phyloP scores from a whole-genome alignment of 2,797 vertebrate genomes.

The Staurois parvus region DNA sequence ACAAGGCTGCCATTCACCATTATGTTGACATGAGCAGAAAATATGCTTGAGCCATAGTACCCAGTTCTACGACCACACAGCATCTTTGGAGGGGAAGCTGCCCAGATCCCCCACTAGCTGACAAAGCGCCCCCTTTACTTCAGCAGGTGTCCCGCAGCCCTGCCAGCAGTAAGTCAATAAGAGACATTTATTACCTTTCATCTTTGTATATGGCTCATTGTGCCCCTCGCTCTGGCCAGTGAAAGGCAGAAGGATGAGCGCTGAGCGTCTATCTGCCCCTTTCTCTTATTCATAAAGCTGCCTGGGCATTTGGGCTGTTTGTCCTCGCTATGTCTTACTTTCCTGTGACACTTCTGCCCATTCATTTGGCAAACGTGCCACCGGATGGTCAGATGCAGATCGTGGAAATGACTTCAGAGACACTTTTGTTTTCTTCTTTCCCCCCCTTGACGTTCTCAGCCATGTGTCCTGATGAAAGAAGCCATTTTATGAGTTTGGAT shows the following conservation, averaged over 20 bases:
- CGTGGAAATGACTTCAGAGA: slow-evolving; percentile 87
- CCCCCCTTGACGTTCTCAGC: slow-evolving; percentile 72
- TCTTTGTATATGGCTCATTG: slow-evolving; percentile 81
- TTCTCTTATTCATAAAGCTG: slow-evolving; percentile 75
- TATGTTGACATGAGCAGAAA: slow-evolving; percentile 22
- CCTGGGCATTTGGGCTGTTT: slow-evolving; percentile 82
- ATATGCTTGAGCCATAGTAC: slow-evolving; percentile 37
- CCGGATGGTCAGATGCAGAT: slow-evolving; percentile 86
- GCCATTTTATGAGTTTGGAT: slow-evolving; percentile 71
- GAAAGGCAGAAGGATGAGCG: slow-evolving; percentile 76
- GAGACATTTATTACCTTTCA: slow-evolving; percentile 77
- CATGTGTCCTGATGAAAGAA: slow-evolving; percentile 74
- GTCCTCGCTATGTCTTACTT: slow-evolving; percentile 84
- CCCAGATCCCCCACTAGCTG: slow-evolving; percentile 47
- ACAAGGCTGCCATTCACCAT: slow-evolving; percentile 8
- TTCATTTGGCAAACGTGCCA: slow-evolving; percentile 86
- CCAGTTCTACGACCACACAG: slow-evolving; percentile 27
- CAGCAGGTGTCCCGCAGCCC: slow-evolving; percentile 78
- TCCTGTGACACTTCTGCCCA: slow-evolving; percentile 89
- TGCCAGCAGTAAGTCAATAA: slow-evolving; percentile 68
- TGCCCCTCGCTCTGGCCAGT: slow-evolving; percentile 80
- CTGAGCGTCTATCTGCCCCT: slow-evolving; percentile 72
- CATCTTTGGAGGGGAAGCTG: slow-evolving; percentile 5
- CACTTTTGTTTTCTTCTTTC: slow-evolving; percentile 76
- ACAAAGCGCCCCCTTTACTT: slow-evolving; percentile 67